Evolutionary conservation across 2,888 invertebrate genomes (phyloP).

Genomic region (Eupithecia abbreviata): DNA sequence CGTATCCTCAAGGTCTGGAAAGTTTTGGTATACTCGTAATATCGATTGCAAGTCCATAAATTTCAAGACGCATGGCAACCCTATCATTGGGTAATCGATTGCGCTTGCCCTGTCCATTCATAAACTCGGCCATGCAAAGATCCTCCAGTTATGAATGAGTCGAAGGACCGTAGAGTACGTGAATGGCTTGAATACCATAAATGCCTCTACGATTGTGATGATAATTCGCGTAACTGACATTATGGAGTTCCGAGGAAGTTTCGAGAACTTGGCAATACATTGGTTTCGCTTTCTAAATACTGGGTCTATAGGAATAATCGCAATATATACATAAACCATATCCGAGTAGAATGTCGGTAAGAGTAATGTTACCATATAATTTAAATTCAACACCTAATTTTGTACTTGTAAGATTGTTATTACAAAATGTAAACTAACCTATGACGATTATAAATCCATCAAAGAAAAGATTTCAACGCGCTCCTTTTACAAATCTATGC

Average conservation of each 20-base stretch:
- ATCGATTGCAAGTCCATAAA: background rate
- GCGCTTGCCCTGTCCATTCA: slow-evolving; percentile 61
- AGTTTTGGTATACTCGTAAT: background rate
- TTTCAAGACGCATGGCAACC: slow-evolving; percentile 14
- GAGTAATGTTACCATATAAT: no score
- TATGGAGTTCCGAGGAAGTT: background rate
- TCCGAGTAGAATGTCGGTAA: no score
- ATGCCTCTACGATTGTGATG: slow-evolving; percentile 21
- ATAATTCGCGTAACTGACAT: slow-evolving; percentile 18
- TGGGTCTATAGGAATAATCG: no score
- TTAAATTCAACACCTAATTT: no score
- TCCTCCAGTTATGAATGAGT: slow-evolving; percentile 48
- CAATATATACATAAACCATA: no score
- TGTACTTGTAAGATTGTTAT: no score
- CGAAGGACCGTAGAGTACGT: slow-evolving; percentile 25
- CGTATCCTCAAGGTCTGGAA: no score
- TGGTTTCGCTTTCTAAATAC: background rate
- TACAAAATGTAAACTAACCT: no score
- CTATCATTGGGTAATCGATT: slow-evolving; percentile 57
- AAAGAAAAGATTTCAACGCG: slow-evolving; percentile 56
- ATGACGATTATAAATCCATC: background rate
- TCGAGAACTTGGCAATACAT: background rate
- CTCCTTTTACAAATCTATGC: slow-evolving; percentile 11
- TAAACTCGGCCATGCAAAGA: slow-evolving; percentile 55
- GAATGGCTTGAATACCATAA: slow-evolving; percentile 20